phyloP scores from a whole-genome alignment of 2,888 invertebrate species.

The Tinea trinotella region DNA sequence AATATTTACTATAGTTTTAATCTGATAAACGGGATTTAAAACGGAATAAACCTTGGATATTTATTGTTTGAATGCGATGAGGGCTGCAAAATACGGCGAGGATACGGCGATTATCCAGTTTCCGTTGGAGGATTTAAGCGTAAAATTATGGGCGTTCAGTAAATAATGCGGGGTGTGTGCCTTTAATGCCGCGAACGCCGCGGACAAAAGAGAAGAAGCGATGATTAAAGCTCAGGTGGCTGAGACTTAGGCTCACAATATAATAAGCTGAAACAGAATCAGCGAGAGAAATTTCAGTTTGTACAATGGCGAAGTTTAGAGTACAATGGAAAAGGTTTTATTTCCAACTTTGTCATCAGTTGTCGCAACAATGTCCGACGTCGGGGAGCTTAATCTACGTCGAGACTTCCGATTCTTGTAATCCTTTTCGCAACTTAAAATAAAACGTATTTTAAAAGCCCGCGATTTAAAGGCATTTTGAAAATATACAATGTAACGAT shows the following conservation, averaged over 20 bases:
- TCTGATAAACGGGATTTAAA: slow-evolving; percentile 10
- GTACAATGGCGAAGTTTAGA: slow-evolving; percentile 19
- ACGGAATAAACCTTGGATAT: not conserved
- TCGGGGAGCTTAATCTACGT: slow-evolving; percentile 17
- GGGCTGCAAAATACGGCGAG: slow-evolving; percentile 6
- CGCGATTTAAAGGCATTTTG: not conserved
- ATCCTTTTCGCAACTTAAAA: slow-evolving; percentile 19
- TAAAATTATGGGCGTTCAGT: slow-evolving; percentile 20
- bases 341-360: slow-evolving; percentile 18
- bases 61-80: slow-evolving; percentile 13
- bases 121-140: slow-evolving; percentile 19
- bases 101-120: slow-evolving; percentile 19
- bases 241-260: slow-evolving; percentile 27
- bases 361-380: slow-evolving; percentile 19
- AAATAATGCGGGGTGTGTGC: slow-evolving; percentile 20
- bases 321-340: slow-evolving; percentile 18
- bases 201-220: slow-evolving; percentile 21
- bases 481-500: not conserved
- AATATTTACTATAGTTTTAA: slow-evolving; percentile 3
- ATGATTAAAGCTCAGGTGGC: slow-evolving; percentile 33
- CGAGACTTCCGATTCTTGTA: slow-evolving; percentile 20
- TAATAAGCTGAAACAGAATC: slow-evolving; percentile 33
- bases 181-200: slow-evolving; percentile 21
- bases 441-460: slow-evolving; percentile 2
- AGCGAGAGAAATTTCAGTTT: slow-evolving; percentile 16